These are phyloP conservation scores for Drosophila serrata DNA, from an alignment of 1,140 invertebrate genomes.

Conservation along the genomic window DNA sequence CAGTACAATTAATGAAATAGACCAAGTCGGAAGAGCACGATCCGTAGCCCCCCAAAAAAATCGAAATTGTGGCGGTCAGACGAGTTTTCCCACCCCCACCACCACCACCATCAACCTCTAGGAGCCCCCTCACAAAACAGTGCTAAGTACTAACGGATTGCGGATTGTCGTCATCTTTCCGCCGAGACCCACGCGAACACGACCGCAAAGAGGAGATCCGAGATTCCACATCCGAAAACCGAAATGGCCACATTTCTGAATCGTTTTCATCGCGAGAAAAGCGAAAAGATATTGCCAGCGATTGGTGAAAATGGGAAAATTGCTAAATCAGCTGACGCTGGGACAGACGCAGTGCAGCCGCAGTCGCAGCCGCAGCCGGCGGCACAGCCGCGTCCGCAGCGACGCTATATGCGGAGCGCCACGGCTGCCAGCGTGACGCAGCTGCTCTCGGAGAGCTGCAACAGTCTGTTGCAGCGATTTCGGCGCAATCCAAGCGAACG, in stretches of 20 bases:
- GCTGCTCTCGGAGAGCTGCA: conserved; percentile 93
- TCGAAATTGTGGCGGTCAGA: conserved; percentile 15
- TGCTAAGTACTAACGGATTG: conserved; percentile 26
- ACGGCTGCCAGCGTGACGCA: conserved; percentile 93
- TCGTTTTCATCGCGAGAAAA: conserved; percentile 84
- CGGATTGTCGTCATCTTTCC: conserved; percentile 57
- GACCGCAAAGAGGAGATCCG: conserved; percentile 29
- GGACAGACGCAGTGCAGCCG: conserved; percentile 62
- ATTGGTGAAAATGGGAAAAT: conserved; percentile 65
- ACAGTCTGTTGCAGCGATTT: conserved; percentile 92
- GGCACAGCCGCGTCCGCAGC: conserved; percentile 86
- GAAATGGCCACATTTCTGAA: conserved; percentile 82
- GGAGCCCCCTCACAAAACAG: conserved; percentile 1
- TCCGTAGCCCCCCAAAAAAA: conserved; percentile 18
- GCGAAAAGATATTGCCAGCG: conserved; percentile 76
- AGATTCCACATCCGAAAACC: conserved; percentile 17
- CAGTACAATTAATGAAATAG: conserved; percentile 67
- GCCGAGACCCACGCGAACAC: conserved; percentile 40
- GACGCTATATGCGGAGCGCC: conserved; percentile 91
- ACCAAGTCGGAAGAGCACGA: conserved; percentile 58
- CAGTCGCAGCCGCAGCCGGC: conserved; percentile 37
- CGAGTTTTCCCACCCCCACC: conserved; percentile 12
- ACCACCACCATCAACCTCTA: no score
- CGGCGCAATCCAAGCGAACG: conserved; percentile 90
- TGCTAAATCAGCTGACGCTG: conserved; percentile 55